Evolutionary conservation across 2,113 vertebrate genomes (phyloP), one percentile per base, ranked within the genome.

Genomic region (Siphamia tubifer): DNA sequence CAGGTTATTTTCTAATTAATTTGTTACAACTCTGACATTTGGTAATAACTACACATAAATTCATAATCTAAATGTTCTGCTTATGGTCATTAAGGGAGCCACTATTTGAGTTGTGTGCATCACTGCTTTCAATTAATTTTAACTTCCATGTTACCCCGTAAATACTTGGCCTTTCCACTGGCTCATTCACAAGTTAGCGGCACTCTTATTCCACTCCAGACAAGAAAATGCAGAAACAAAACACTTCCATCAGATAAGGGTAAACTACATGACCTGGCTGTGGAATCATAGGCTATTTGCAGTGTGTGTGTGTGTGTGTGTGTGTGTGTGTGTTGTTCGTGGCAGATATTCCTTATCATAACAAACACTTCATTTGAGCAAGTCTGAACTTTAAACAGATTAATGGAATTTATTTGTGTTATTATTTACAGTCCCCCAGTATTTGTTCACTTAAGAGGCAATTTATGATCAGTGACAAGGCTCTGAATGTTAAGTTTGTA

Each of bases 391-490:
- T 34, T 52, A 65, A 62, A 78, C 27, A 60, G 57, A 67, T 65
- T 55, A 68, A 61, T 27, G 28, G 28, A 65, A 70, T 74, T 48
- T 52, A 61, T 77, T 64, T 81, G 51, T 62, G 42, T 71, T 35
- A 44, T 25, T 67, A 21, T 66, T 74, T 32, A 27, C 44, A 27
- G 56, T 66, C 25, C 15, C 31, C 13, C 25, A 42, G 9, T 62
- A 16, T 58, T 66, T 77, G n/a, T 20, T 70, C 1, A 8, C 53
- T 43, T 11, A 32, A 40, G 57, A 74, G 36, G 27, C 56, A 44
- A 77, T 81, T 79, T 63, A 65, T 42, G 62, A 65, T 71, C 44
- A 58, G 39, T 58, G 69, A 74, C 74, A 81, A 66, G 27, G 8
- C 68, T 44, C 20, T 72, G 62, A 61, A 60, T 68, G 64, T 52